These are phyloP conservation scores for Myiagra hebetior DNA, from an alignment of 2,113 vertebrate genomes.

Conservation along the genomic window DNA sequence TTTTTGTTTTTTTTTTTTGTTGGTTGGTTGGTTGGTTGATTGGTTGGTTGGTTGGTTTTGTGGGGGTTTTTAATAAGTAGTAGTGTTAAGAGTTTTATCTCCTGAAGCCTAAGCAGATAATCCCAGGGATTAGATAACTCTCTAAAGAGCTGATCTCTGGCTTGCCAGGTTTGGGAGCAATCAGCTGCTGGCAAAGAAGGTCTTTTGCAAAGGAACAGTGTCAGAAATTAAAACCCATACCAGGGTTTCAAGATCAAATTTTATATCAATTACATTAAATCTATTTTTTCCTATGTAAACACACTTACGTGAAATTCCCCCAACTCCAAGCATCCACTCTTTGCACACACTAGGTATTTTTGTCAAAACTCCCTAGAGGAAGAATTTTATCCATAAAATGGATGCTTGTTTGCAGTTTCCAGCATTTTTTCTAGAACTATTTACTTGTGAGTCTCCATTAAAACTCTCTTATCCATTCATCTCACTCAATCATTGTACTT, in stretches of 20 bases:
- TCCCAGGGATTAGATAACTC: background rate
- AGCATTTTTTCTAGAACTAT: background rate
- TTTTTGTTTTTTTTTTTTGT: background rate
- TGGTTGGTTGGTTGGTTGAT: no score
- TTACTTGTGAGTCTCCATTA: background rate
- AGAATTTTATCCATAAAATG: background rate
- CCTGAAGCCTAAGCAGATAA: background rate
- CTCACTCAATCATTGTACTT: background rate
- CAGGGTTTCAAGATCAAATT: background rate
- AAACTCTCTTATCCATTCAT: background rate
- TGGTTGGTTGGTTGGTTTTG: no score
- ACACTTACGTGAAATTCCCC: accelerated
- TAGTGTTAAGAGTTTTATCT: background rate
- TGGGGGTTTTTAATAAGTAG: background rate
- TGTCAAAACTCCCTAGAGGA: accelerated
- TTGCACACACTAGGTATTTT: background rate
- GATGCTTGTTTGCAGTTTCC: accelerated
- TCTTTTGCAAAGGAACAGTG: background rate
- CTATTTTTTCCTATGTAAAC: background rate
- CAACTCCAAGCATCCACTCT: background rate
- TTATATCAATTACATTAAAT: background rate
- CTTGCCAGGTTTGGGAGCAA: background rate
- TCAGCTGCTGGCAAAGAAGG: background rate
- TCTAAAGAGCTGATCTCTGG: background rate
- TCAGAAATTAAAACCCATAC: background rate